Evolutionary conservation across 2,113 vertebrate genomes (phyloP), one percentile per base, ranked within the genome.

Genomic region (Dasyornis broadbenti): DNA sequence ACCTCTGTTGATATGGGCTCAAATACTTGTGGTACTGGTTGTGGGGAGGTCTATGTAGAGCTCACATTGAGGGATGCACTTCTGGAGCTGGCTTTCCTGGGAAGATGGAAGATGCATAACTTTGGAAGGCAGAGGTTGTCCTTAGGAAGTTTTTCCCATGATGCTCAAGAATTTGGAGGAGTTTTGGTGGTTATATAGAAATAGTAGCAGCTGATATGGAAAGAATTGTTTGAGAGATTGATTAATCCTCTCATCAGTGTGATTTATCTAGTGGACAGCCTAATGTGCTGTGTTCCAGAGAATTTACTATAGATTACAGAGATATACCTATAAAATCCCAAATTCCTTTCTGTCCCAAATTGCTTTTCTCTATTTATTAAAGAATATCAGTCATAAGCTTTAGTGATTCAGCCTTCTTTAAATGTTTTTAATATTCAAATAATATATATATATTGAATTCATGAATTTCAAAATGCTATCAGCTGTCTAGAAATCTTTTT

Each of bases 61-160:
- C 42, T 89, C 13, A 1, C 22, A 26, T 13, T 0, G 0, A 45
- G 23, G 15, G 37, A 15, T 21, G 31, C 9, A 2, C 23, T 57
- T 79, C 31, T 71, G 42, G 71, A 82, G 20, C 10, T 56, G 44
- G 2, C 13, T 75, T 86, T 86, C 21, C 22, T 56, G 15, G 33
- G 8, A 69, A 17, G 37, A 37, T 50, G 63, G 30, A 63, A 63
- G 20, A 35, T 57, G 9, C 7, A 7, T 22, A 1, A 1, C 8
- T 70, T 50, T 28, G 30, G 42, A 75, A 92, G 35, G 27, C 3
- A 28, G 35, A 63, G 44, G 6, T 71, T 79, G 26, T 39, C 14
- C 24, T n/a, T 12, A 18, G 16, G 18, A 20, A 73, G 10, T 76
- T 61, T 82, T 21, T 59, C 87, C 45, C 16, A 1, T n/a, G 13